Percentiles rank a stretch among this genome's conserved stretches.
phyloP scores from a whole-genome alignment of 2,797 vertebrate genomes.

The Tokudaia tokunoshimensis region DNA sequence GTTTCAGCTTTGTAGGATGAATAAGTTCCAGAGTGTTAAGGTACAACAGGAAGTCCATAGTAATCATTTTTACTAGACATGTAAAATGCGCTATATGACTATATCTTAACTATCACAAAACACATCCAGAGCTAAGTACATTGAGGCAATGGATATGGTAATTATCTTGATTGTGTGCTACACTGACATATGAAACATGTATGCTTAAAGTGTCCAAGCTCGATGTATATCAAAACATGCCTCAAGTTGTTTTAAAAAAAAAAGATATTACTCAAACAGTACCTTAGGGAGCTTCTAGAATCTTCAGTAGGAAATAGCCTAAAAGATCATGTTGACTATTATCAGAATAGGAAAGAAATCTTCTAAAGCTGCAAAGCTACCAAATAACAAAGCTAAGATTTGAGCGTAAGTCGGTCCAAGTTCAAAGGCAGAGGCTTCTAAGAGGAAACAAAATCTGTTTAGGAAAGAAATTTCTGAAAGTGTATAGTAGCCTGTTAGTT shows the following conservation, averaged over 20 bases:
- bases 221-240: neutral
- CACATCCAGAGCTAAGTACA: neutral
- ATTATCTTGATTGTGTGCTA: neutral
- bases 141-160: neutral
- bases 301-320: neutral
- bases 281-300: neutral
- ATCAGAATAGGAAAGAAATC: neutral
- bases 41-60: neutral
- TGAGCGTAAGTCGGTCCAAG: neutral
- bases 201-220: neutral
- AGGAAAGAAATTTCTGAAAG: slow-evolving; percentile 10
- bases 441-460: neutral
- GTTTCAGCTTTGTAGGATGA: neutral
- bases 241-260: neutral
- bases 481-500: neutral
- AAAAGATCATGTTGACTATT: neutral
- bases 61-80: neutral
- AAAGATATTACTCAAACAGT: neutral
- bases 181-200: too few species aligned
- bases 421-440: slow-evolving; percentile 56
- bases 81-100: neutral
- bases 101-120: neutral
- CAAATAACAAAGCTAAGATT: neutral
- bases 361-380: neutral
- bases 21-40: neutral